Evolutionary conservation across 2,888 invertebrate species (phyloP).

Genomic region (Lithophane ornitopus): DNA sequence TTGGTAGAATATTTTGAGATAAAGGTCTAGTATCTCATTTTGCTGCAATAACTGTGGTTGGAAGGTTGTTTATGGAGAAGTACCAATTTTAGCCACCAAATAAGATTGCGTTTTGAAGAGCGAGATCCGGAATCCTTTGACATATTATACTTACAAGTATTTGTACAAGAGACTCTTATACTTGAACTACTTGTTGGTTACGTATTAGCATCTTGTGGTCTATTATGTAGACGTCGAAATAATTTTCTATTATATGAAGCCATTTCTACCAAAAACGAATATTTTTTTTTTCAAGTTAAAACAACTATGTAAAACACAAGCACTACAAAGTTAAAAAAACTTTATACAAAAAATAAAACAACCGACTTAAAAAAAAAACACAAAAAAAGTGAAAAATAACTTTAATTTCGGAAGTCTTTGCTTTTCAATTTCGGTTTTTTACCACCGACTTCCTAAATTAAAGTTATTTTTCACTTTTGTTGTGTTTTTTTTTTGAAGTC

Average conservation of each 20-base stretch:
- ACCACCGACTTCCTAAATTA: too few species aligned
- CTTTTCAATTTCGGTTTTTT: too few species aligned
- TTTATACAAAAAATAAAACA: too few species aligned
- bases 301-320: too few species aligned
- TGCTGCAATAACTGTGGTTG: background rate
- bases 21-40: background rate
- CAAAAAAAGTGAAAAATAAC: too few species aligned
- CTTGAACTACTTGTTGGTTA: background rate
- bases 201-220: background rate
- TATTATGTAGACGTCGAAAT: background rate
- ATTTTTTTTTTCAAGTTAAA: too few species aligned
- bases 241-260: background rate
- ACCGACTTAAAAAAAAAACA: too few species aligned
- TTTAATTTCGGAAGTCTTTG: too few species aligned
- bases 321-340: too few species aligned
- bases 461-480: too few species aligned
- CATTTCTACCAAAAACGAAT: too few species aligned
- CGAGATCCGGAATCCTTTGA: background rate
- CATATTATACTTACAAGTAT: background rate
- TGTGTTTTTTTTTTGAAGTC: too few species aligned
- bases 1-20: constrained; percentile 9
- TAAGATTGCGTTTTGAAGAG: constrained; percentile 1
- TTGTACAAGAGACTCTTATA: background rate
- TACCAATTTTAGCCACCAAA: background rate
- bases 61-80: background rate